Percentiles rank a stretch among this genome's conserved stretches.
These are phyloP conservation scores for Pseudomyrmex concolor DNA, from an alignment of 1,140 invertebrate genomes.

Conservation along the genomic window DNA sequence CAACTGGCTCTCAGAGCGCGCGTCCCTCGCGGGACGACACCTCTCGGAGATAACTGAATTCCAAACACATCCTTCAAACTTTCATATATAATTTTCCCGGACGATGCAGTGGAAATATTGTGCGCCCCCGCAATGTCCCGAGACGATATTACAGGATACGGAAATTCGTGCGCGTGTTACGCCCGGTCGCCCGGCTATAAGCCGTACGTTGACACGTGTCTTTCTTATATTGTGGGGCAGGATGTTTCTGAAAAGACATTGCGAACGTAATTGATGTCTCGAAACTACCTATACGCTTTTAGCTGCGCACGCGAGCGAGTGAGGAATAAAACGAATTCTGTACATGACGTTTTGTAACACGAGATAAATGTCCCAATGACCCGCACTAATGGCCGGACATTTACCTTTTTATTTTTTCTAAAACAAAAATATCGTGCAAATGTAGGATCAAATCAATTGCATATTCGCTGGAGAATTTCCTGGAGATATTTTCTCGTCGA, in stretches of 20 bases:
- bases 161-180: slow-evolving; percentile 31
- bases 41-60: slow-evolving; percentile 69
- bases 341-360: too few relatives aligned
- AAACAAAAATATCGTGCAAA: too few relatives aligned
- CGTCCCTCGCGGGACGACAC: slow-evolving; percentile 47
- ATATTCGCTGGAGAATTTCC: background rate
- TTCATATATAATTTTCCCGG: slow-evolving; percentile 57
- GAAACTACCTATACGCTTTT: background rate
- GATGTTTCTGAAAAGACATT: background rate
- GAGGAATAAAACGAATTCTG: too few relatives aligned
- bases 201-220: slow-evolving; percentile 41
- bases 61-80: slow-evolving; percentile 55
- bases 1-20: slow-evolving; percentile 63
- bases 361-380: too few relatives aligned
- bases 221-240: background rate
- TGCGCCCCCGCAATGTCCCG: slow-evolving; percentile 16
- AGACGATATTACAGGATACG: slow-evolving; percentile 38
- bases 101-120: slow-evolving; percentile 55
- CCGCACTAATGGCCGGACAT: too few relatives aligned
- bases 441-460: background rate
- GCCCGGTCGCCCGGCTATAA: slow-evolving; percentile 20
- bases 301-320: too few relatives aligned
- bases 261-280: background rate
- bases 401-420: too few relatives aligned
- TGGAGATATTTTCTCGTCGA: background rate